A percentile compares a stretch with the other conserved stretches of the same genome.
Evolutionary conservation across 2,797 vertebrate species (phyloP).

Genomic region (Euthynnus affinis): DNA sequence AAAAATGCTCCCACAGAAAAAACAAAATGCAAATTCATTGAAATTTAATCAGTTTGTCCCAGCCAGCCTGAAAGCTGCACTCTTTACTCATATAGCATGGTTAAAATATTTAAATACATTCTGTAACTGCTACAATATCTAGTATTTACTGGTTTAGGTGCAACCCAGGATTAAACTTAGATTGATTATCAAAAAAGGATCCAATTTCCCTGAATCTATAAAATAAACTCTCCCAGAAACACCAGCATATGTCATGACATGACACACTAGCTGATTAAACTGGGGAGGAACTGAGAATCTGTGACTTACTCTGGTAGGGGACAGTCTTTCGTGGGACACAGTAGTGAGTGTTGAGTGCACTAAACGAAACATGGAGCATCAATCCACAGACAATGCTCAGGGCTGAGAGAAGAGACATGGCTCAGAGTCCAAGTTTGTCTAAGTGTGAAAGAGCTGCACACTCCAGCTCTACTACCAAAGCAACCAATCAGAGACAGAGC

Average conservation of each 20-base stretch:
- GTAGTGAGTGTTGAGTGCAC: slow-evolving; percentile 48
- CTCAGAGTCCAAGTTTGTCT: slow-evolving; percentile 62
- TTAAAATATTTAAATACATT: slow-evolving; percentile 33
- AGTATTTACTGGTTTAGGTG: neutral
- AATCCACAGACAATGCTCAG: slow-evolving; percentile 75
- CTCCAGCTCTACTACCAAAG: slow-evolving; percentile 66
- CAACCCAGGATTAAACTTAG: neutral
- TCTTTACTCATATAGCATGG: slow-evolving; percentile 8
- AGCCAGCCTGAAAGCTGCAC: slow-evolving; percentile 26
- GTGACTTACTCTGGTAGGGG: slow-evolving; percentile 79
- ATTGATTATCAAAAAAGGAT: neutral
- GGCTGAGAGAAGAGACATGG: slow-evolving; percentile 77
- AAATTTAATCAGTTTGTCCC: slow-evolving; percentile 13
- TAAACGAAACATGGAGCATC: slow-evolving; percentile 65
- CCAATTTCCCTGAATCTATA: neutral
- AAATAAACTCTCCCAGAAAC: neutral
- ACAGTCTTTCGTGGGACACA: slow-evolving; percentile 83
- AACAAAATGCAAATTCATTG: slow-evolving; percentile 36
- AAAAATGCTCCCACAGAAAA: slow-evolving; percentile 45
- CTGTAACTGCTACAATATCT: slow-evolving; percentile 1
- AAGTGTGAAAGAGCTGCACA: slow-evolving; percentile 52
- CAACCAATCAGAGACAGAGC: slow-evolving; percentile 58
- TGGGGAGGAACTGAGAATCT: neutral
- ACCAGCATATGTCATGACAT: neutral
- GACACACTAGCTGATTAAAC: neutral